Evolutionary conservation across 2,113 vertebrate genomes (phyloP).

Genomic region (Prochilodus magdalenae): DNA sequence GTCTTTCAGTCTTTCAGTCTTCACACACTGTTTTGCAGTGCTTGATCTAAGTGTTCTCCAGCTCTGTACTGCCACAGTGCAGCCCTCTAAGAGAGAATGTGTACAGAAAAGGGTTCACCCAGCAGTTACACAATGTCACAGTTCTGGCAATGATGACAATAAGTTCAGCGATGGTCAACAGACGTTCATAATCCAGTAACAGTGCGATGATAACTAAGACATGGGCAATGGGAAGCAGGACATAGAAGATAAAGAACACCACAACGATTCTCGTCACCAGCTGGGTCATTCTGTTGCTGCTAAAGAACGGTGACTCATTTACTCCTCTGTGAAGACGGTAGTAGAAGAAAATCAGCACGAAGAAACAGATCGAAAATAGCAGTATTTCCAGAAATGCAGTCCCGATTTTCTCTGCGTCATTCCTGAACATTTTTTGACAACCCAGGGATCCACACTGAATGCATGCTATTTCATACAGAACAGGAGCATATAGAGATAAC

Average conservation of each 20-base stretch:
- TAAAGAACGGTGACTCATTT: slow-evolving; percentile 60
- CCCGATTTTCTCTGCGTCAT: not conserved
- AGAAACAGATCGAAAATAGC: slow-evolving; percentile 68
- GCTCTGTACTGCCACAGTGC: not conserved
- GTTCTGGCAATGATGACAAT: slow-evolving; percentile 65
- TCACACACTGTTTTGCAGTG: no score
- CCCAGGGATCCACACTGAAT: accelerated
- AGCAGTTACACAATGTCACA: slow-evolving; percentile 73
- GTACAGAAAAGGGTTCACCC: slow-evolving; percentile 77
- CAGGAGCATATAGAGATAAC: slow-evolving; percentile 62
- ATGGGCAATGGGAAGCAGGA: slow-evolving; percentile 73
- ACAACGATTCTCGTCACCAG: slow-evolving; percentile 70
- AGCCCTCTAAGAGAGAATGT: slow-evolving; percentile 63
- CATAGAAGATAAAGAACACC: slow-evolving; percentile 70
- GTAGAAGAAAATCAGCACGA: slow-evolving; percentile 70
- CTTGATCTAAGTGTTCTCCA: not conserved
- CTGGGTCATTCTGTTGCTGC: slow-evolving; percentile 48
- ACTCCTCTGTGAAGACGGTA: slow-evolving; percentile 66
- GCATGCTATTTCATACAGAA: slow-evolving; percentile 46
- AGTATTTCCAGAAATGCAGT: no score
- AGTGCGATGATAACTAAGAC: slow-evolving; percentile 56
- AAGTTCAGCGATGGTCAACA: no score
- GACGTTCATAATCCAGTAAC: no score
- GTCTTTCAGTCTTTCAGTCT: no score
- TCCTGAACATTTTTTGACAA: slow-evolving; percentile 6